Evolutionary conservation across 37 sponge, comb jelly and placozoan species (phyloP).

Genomic region (Haliclona indistincta): DNA sequence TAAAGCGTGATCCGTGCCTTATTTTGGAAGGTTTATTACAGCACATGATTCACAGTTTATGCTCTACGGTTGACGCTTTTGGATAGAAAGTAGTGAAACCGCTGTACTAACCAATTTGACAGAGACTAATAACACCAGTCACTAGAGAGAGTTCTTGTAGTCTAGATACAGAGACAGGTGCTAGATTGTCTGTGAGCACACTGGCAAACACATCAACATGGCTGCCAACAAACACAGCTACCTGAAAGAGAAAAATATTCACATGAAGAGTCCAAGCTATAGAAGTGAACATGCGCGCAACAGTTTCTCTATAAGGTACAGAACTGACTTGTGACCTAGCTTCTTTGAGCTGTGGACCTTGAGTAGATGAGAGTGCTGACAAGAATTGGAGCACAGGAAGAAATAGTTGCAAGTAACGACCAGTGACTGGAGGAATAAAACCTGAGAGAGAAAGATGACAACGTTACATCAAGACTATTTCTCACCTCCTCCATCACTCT

Average conservation of each 20-base stretch:
- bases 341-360: slow-evolving; percentile 68
- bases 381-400: slow-evolving; percentile 72
- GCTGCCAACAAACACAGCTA: slow-evolving; percentile 46
- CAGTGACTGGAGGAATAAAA: slow-evolving; percentile 59
- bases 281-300: background rate
- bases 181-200: slow-evolving; percentile 48
- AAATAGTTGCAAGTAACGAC: slow-evolving; percentile 62
- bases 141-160: slow-evolving; percentile 75
- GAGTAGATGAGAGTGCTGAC: slow-evolving; percentile 47
- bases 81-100: background rate
- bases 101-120: slow-evolving; percentile 52
- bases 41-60: background rate
- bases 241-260: slow-evolving; percentile 21
- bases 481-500: too few relatives aligned
- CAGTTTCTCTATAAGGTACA: background rate
- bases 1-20: too few relatives aligned
- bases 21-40: background rate
- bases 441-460: slow-evolving; percentile 1
- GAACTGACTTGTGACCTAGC: slow-evolving; percentile 52
- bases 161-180: slow-evolving; percentile 19
- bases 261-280: background rate
- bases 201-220: slow-evolving; percentile 70
- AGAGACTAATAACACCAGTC: slow-evolving; percentile 65
- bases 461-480: background rate
- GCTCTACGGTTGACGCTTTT: background rate